Evolutionary conservation across 2,888 invertebrate genomes (phyloP), one percentile per base, ranked within the genome.

Genomic region (Lasioglossum calceatum): DNA sequence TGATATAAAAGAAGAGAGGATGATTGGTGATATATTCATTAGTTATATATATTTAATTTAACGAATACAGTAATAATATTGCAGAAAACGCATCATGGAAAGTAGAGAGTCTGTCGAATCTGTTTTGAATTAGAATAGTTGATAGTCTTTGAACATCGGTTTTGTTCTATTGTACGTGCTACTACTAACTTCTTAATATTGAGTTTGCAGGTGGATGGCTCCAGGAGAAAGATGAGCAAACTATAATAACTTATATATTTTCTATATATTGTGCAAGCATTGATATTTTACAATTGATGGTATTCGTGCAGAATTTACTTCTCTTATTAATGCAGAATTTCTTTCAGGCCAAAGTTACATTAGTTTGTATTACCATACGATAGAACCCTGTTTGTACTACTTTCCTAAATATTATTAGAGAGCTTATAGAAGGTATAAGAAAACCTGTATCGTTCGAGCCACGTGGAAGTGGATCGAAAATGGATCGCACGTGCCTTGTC

Each of bases 201-300:
- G 93, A 94, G 94, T 94, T 94, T 93, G 90, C 94, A 94, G 94
- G 92, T 94, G 94, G 93, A 91, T 91, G 89, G 86, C 90, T 89
- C 84, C 86, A 76, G 90, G 86, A 92, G 89, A 93, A 82, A 84
- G 86, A 86, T 90, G 85, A 87, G 86, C 89, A 89, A 88, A 89
- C 79, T 79, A 78, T 79, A 42, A 88, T 89, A 70, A 78, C 71
- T 86, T 91, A 88, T 76, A 83, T 82, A 80, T 74, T 88, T 89
- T 71, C 71, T 86, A 85, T 79, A 77, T 87, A 79, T 79, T 81
- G 64, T 82, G 79, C 77, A 76, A 87, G 82, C 74, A 82, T 86
- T 85, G 79, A 86, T 81, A 82, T 77, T 89, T 96, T 96, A 73
- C 79, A 27, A 74, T 85, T 78, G 61, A 80, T 36, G 50, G 32